These are phyloP conservation scores for Aspiorhynchus laticeps DNA, from an alignment of 2,113 vertebrate genomes.

Conservation along the genomic window DNA sequence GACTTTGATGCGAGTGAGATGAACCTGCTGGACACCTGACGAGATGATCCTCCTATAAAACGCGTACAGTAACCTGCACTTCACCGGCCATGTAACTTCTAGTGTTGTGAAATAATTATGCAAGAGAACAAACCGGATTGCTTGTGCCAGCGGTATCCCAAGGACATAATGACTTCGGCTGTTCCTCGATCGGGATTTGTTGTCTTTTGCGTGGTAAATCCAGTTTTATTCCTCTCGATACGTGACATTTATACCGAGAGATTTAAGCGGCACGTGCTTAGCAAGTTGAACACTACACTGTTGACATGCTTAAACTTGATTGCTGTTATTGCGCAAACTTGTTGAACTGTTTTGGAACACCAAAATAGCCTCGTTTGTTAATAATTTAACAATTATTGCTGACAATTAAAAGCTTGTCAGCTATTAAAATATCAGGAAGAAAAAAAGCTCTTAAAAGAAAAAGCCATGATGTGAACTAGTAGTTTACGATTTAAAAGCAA, in stretches of 20 bases:
- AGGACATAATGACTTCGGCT: conserved; percentile 22
- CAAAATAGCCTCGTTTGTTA: neutral
- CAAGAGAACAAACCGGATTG: conserved; percentile 8
- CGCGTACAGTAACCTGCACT: neutral
- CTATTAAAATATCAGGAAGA: too few species aligned
- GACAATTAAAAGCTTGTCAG: too few species aligned
- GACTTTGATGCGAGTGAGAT: neutral
- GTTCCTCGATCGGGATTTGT: conserved; percentile 12
- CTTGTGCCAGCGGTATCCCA: conserved; percentile 3
- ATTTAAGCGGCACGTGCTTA: neutral
- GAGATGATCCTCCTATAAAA: neutral
- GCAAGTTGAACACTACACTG: neutral
- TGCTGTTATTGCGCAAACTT: neutral
- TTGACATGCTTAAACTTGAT: neutral
- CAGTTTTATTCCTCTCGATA: neutral
- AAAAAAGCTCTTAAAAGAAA: neutral
- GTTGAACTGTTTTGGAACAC: neutral
- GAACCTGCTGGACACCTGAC: neutral
- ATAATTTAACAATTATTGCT: neutral
- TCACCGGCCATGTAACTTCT: neutral
- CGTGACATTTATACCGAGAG: neutral
- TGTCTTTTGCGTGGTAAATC: conserved; percentile 49
- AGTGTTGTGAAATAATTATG: neutral
- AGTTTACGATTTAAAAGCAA: neutral
- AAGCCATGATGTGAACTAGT: neutral